Base-by-base conservation (phyloP, 1,140 invertebrate genomes). In the Lasioglossum baleicum region DNA sequence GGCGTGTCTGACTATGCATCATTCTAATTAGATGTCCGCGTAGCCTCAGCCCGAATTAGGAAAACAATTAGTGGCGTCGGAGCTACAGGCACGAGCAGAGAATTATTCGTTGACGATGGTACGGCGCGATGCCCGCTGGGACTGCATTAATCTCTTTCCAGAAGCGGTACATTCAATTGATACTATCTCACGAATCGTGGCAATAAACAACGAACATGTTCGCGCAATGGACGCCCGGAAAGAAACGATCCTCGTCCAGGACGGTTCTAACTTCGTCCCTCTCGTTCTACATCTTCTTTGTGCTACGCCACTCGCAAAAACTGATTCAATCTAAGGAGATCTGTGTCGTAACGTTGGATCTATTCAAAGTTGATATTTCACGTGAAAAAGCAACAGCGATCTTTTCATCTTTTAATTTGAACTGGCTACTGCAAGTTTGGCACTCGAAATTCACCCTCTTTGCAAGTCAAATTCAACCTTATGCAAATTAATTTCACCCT, bases 1-100 rank as follows among this genome's bases (percentile, higher is more conserved):
- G 15, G 35, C 26, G 22, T 11, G 22, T 11, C 31, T 22, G 22
- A 11, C 31, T 15, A 64, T 65, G 35, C 64, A 65, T 65, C 64
- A 65, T 42, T 44, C 64, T 42, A 65, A 40, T 42, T 65, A 35
- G 40, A 65, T 65, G 40, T 65, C 40, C 17, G 20, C 74, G 58
- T 35, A 51, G 61, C 42, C 35, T 10, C 13, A 64, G 69, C 48
- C 56, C 75, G 78, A 85, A 87, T 87, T 86, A 83, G 81, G 70
- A 83, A 81, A 86, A 86, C 84, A 86, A 87, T 87, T 85, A 85
- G 78, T 67, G 73, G 73, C 64, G 66, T 11, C 44, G 71, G 67
- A 70, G 51, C 20, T 58, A 8, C 31, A 65, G 15, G 56, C 64
- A 69, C 17, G 26, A 13, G 17, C 53, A 22, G 44, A 0, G 48